Evolutionary conservation across 1,140 invertebrate species (phyloP), one percentile per base, ranked within the genome.

Genomic region (Stenopsyche tienmushanensis): DNA sequence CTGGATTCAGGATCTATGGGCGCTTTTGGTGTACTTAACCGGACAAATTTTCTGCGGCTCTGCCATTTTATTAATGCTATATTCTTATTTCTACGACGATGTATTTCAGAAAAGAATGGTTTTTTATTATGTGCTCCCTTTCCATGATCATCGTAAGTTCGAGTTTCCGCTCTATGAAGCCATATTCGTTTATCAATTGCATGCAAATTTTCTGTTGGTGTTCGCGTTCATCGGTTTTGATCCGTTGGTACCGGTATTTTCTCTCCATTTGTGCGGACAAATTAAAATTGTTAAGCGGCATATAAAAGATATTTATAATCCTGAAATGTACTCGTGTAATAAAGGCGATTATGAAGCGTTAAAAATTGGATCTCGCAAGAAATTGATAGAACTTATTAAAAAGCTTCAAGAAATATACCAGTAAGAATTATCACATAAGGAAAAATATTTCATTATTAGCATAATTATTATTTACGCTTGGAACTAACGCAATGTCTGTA

Each of bases 361-460:
- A 1, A 3, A 18, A 10, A 15, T 26, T 15, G 47, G 54, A 26
- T 41, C 15, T 1, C 18, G 54, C 42, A 24, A 15, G 18, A 21
- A 54, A 18, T 20, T 66, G 9, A 54, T 24, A 13, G 17, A 44
- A 9, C 53, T 66, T 5, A 47, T 69, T 5, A 1, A 58, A 52
- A 39, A 62, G 7, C 52, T 69, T n/a, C 67, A 69, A 58, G 41
- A 13, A 15, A 63, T 65, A 17, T 69, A 69, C 44, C 25, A 42
- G 67, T 69, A 42, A 34, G 29, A 7, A 34, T 34, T 7, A 34
- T 34, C 13, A 7, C 13, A 34, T 34, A 34, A 7, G 13, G 5
- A 34, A 7, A 34, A 5, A 34, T 34, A 34, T 34, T 7, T 34
- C 5, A 34, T 13, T 34, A 58, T 42, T 42, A 7, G 21, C 23